phyloP scores from a whole-genome alignment of 2,888 invertebrate species.

The Diploptera punctata region DNA sequence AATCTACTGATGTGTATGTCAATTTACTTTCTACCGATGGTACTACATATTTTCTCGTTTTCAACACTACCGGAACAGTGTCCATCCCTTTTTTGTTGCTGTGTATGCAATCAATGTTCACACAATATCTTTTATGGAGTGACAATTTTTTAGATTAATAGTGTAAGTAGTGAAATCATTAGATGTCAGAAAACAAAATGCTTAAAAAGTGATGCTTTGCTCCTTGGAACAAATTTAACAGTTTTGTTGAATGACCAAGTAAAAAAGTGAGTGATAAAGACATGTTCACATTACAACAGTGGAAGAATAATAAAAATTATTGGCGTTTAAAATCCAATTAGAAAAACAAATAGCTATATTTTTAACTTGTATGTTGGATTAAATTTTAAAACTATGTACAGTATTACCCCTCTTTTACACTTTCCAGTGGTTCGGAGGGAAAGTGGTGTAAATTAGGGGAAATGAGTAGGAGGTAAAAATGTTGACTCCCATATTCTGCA shows the following conservation, averaged over 20 bases:
- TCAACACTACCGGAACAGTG: constrained; percentile 10
- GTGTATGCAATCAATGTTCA: constrained; percentile 22
- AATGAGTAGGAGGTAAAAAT: no score
- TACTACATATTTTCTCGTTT: constrained; percentile 8
- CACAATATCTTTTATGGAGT: constrained; percentile 33
- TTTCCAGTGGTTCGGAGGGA: no score
- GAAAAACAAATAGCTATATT: constrained; percentile 6
- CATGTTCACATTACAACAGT: constrained; percentile 4
- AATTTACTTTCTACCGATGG: background rate
- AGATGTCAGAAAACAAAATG: constrained; percentile 25
- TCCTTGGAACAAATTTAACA: background rate
- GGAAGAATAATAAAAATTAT: constrained; percentile 16
- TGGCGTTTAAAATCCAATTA: constrained; percentile 15
- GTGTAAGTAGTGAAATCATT: constrained; percentile 12
- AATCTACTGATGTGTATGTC: background rate
- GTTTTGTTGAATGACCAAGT: background rate
- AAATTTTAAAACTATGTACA: constrained; percentile 4
- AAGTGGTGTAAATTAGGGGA: no score
- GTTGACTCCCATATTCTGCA: no score
- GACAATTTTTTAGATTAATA: constrained; percentile 25
- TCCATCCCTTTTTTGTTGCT: constrained; percentile 21
- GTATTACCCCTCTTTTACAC: no score
- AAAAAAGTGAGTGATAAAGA: constrained; percentile 21
- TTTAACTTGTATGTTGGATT: constrained; percentile 10
- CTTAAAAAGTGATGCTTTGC: constrained; percentile 15